Evolutionary conservation across 2,888 invertebrate species (phyloP).

Genomic region (Leuctra nigra): DNA sequence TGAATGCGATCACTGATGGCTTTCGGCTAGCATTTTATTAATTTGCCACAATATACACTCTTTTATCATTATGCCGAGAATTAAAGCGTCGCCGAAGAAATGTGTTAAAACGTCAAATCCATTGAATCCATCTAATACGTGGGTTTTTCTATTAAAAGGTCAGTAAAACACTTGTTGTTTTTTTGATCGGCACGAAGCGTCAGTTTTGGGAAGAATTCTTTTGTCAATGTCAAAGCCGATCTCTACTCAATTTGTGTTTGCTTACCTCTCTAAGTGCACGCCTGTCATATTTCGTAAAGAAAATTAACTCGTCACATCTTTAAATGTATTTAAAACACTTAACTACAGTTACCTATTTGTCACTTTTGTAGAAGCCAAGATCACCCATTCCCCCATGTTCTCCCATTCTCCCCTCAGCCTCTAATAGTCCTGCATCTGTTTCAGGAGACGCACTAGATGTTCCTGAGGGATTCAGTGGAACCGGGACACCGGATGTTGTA

Average conservation of each 20-base stretch:
- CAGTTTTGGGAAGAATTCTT: slow-evolving; percentile 23
- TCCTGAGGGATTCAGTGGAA: slow-evolving; percentile 33
- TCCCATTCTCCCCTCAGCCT: too few relatives aligned
- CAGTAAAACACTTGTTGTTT: slow-evolving; percentile 30
- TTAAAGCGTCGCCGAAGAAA: slow-evolving; percentile 48
- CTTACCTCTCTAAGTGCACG: too few relatives aligned
- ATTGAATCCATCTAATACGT: slow-evolving; percentile 57
- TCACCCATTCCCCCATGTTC: too few relatives aligned
- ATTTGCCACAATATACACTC: slow-evolving; percentile 16
- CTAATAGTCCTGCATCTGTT: too few relatives aligned
- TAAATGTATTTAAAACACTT: too few relatives aligned
- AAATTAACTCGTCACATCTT: too few relatives aligned
- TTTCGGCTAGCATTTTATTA: slow-evolving; percentile 24
- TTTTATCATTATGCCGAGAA: slow-evolving; percentile 45
- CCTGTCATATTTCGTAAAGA: too few relatives aligned
- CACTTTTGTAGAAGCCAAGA: too few relatives aligned
- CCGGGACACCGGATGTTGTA: slow-evolving; percentile 47
- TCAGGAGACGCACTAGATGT: slow-evolving; percentile 45
- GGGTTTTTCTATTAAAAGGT: slow-evolving; percentile 63
- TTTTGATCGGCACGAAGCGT: slow-evolving; percentile 20
- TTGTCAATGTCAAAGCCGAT: slow-evolving; percentile 27
- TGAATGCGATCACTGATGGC: slow-evolving; percentile 20
- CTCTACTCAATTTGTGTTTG: neutral
- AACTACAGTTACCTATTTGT: too few relatives aligned
- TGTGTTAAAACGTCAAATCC: slow-evolving; percentile 44